These are phyloP conservation scores for Ploceus nigricollis DNA, from an alignment of 2,113 vertebrate genomes.

Conservation along the genomic window DNA sequence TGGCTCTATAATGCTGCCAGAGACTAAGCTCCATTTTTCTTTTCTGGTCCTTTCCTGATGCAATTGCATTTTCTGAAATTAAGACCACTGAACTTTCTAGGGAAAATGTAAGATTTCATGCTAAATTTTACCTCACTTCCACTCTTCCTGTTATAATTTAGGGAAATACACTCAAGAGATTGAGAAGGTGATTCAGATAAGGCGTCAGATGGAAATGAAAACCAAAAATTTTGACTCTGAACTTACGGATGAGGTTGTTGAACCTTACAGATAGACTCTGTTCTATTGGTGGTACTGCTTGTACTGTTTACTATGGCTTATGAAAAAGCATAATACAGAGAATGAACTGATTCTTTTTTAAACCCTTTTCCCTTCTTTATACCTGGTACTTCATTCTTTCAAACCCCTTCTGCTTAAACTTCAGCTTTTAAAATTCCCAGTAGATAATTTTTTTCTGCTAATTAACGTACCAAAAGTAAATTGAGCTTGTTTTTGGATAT, in stretches of 20 bases:
- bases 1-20: not conserved
- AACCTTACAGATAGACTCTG: not conserved
- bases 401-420: not conserved
- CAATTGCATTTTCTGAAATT: not conserved
- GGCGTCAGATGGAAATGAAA: not conserved
- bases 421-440: not conserved
- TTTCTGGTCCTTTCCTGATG: not conserved
- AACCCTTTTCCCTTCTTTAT: not conserved
- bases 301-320: not conserved
- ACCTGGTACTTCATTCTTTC: not conserved
- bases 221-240: not conserved
- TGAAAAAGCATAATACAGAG: not conserved
- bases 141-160: not conserved
- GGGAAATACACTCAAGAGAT: not conserved
- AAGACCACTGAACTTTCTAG: not conserved
- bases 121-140: not conserved
- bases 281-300: not conserved
- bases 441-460: not conserved
- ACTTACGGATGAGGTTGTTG: not conserved
- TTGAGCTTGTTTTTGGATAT: not conserved
- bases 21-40: not conserved
- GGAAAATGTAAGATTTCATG: not conserved
- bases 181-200: slow-evolving; percentile 8
- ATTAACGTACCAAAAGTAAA: not conserved
- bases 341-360: not conserved